Evolutionary conservation across 2,888 invertebrate genomes (phyloP), one percentile per base, ranked within the genome.

Genomic region (Stenolophus ochropezus): DNA sequence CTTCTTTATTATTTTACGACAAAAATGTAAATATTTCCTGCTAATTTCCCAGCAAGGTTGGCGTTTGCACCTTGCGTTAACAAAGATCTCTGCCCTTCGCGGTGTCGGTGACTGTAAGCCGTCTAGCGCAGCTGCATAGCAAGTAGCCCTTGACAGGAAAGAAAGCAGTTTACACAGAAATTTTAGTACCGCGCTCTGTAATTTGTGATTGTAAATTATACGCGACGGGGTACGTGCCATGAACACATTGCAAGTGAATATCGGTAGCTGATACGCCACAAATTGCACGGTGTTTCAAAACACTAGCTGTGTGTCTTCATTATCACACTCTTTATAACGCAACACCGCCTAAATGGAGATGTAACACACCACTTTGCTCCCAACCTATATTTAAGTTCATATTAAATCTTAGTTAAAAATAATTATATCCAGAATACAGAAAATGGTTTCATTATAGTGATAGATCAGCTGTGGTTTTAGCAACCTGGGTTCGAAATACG

Each of bases 161-260:
- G 33, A 33, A 69, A 69, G 65, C 61, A 69, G 65, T 56, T 75
- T 75, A 75, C 75, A 18, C 33, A 56, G 56, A 56, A 75, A 74
- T 51, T 51, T 51, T 49, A 74, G 47, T 16, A 49, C 42, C 58
- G 61, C 58, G 61, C 77, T 42, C 78, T 78, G 47, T 78, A 78
- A 78, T 78, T 78, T 78, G 49, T 23, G 65, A 58, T 42, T 61
- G 78, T 65, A 78, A 78, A 78, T 78, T 78, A 78, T 65, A 78
- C 11, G 65, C 27, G 65, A 69, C 65, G 61, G 23, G 61, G 25
- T 42, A 42, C 33, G 33, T 42, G 23, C 61, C 33, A 33, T 27
- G 33, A 69, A 18, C 14, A 69, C 23, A 25, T 23, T 56, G 56
- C 65, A 33, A 33, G 27, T 69, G 65, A 27, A 42, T 69, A 69